Percentiles rank a stretch among this genome's conserved stretches.
phyloP scores from a whole-genome alignment of 2,797 vertebrate species.

The Miichthys miiuy region DNA sequence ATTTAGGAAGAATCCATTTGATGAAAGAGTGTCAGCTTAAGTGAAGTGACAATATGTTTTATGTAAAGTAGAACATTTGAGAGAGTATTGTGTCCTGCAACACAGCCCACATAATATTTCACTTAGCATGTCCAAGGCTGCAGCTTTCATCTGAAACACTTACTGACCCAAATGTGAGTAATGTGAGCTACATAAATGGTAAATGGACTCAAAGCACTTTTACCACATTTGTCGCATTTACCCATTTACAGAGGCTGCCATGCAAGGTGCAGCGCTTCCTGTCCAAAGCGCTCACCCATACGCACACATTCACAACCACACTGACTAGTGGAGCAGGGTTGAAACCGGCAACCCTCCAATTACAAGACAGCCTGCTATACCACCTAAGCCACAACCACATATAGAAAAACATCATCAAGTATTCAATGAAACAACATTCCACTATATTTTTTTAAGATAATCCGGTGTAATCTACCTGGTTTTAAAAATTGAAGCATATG shows the following conservation, averaged over 20 bases:
- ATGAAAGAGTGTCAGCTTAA: conserved; percentile 6
- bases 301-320: no score
- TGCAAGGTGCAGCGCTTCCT: no score
- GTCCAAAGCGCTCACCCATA: no score
- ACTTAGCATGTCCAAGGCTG: conserved; percentile 1
- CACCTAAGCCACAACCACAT: no score
- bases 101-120: conserved; percentile 17
- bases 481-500: neutral
- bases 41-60: neutral
- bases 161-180: neutral
- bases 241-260: no score
- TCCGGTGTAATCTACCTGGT: no score
- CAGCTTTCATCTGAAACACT: conserved; percentile 14
- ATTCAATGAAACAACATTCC: neutral
- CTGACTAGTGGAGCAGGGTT: no score
- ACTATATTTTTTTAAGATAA: neutral
- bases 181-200: neutral
- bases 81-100: neutral
- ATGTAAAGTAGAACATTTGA: neutral
- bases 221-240: no score
- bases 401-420: no score
- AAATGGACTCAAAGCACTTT: no score
- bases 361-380: no score
- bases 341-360: no score
- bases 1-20: conserved; percentile 10